Evolutionary conservation across 2,888 invertebrate genomes (phyloP).

Genomic region (Nomada fucata): DNA sequence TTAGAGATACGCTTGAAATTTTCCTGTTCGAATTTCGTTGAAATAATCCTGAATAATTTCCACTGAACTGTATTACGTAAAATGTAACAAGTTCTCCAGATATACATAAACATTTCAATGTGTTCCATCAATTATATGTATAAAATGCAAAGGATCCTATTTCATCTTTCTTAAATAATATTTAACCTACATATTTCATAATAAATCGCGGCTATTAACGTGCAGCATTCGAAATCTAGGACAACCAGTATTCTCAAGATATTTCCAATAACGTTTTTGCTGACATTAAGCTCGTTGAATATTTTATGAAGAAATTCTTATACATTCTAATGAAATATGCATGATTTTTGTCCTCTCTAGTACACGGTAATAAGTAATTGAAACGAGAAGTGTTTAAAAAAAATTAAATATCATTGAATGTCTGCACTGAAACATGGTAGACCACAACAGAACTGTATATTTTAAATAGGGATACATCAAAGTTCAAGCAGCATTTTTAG

Average conservation of each 20-base stretch:
- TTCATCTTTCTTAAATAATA: conserved; percentile 12
- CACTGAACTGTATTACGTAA: too few species aligned
- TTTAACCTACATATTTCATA: conserved; percentile 16
- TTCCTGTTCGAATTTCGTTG: neutral
- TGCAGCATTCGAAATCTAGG: conserved; percentile 3
- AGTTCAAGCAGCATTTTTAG: too few species aligned
- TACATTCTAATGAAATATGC: neutral
- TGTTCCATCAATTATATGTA: too few species aligned
- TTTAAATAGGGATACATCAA: too few species aligned
- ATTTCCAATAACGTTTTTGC: conserved; percentile 27
- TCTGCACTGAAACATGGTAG: too few species aligned
- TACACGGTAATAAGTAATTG: too few species aligned
- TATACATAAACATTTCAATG: neutral
- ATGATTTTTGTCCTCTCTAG: neutral
- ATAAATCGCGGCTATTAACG: neutral
- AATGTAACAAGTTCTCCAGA: too few species aligned
- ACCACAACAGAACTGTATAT: too few species aligned
- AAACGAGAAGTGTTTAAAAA: too few species aligned
- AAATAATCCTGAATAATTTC: neutral
- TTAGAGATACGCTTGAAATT: neutral
- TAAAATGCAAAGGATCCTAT: too few species aligned
- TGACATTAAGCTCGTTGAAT: conserved; percentile 16
- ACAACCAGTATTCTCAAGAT: conserved; percentile 15
- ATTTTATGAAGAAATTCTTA: conserved; percentile 2
- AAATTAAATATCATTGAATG: too few species aligned